Conservation (phyloP, 2,888 invertebrate genomes). For the Morpho achilles region DNA sequence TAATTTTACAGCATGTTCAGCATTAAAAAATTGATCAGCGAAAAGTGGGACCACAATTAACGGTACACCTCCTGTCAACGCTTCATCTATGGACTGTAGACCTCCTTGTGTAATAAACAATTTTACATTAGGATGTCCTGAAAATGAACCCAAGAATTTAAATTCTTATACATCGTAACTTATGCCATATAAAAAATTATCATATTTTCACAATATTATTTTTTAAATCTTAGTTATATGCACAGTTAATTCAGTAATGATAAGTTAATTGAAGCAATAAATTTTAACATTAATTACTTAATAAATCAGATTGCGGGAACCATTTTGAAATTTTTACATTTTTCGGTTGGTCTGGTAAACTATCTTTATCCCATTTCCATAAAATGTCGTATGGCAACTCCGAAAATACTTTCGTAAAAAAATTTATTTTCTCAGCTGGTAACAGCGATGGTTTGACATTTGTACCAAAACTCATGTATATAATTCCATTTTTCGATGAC, state of each 20-base stretch:
- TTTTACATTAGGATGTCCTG: neutral
- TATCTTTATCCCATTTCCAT: neutral
- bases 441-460: slow-evolving; percentile 38
- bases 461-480: slow-evolving; percentile 51
- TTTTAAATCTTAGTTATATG: neutral
- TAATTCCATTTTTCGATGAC: slow-evolving; percentile 43
- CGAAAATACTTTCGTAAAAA: slow-evolving; percentile 42
- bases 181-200: neutral
- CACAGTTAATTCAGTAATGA: neutral
- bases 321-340: neutral
- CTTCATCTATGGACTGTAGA: no score
- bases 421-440: slow-evolving; percentile 28
- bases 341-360: neutral
- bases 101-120: neutral
- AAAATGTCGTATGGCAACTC: slow-evolving; percentile 24
- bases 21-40: neutral
- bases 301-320: neutral
- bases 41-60: neutral
- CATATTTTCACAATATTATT: neutral
- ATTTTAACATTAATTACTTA: neutral
- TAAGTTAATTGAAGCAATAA: neutral
- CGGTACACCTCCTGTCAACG: neutral
- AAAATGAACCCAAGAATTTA: neutral
- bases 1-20: neutral
- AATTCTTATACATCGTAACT: neutral